These are phyloP conservation scores for Hyppa rectilinea DNA, from an alignment of 2,888 invertebrate genomes.

Conservation along the genomic window DNA sequence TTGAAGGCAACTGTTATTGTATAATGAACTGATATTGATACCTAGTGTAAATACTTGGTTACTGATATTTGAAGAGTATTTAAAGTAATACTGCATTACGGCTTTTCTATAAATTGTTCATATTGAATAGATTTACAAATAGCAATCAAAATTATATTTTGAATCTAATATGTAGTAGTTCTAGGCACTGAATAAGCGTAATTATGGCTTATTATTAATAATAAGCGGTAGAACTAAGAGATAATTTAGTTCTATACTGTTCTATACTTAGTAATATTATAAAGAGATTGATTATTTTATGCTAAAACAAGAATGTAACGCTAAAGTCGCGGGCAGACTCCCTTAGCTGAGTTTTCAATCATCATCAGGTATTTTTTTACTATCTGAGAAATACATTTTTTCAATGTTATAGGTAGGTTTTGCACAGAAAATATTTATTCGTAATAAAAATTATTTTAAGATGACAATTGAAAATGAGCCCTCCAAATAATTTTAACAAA, in stretches of 20 bases:
- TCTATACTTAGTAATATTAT: no score
- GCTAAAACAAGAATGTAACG: no score
- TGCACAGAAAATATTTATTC: background rate
- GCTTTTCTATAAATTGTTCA: background rate
- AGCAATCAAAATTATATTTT: conserved; percentile 3
- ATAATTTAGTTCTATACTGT: background rate
- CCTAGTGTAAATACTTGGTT: no score
- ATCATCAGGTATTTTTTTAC: background rate
- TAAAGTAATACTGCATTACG: conserved; percentile 18
- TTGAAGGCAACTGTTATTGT: conserved; percentile 1
- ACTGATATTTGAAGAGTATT: conserved; percentile 12
- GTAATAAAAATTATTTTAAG: background rate
- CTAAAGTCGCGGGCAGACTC: background rate
- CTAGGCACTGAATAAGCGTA: background rate
- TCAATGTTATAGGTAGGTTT: background rate
- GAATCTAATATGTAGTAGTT: conserved; percentile 1
- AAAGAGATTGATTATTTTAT: no score
- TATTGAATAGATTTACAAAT: conserved; percentile 2
- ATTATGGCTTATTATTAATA: background rate
- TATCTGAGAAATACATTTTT: no score
- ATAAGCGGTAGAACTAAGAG: background rate
- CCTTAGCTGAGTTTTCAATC: background rate
- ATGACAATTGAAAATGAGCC: no score
- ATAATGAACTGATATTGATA: no score
- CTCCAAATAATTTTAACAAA: background rate